Base-by-base conservation (phyloP, 2,113 vertebrate genomes). In the Theropithecus gelada region DNA sequence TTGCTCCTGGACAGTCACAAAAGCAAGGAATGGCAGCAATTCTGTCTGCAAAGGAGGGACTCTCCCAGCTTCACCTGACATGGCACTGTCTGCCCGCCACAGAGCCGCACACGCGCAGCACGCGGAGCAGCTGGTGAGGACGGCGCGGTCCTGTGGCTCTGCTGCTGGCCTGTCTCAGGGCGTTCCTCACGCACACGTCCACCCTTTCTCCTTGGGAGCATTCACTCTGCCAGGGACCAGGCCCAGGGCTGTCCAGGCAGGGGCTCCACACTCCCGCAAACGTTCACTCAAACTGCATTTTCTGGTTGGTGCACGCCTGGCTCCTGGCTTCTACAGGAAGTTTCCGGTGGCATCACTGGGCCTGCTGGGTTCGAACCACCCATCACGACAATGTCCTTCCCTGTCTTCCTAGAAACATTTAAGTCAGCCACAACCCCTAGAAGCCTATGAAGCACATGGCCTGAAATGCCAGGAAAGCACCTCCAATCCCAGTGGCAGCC, bases 71-170 rank as follows among this genome's bases (percentile, higher is more conserved):
- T 25, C 40, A 3, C 25, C 27, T 13, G 12, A 64, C 11, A 30
- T 2, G 5, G 61, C 61, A 64, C 61, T 13, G 27, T 12, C 61
- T 13, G 61, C 61, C 61, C 1, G 27, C 61, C 6, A 6, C 61
- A 64, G 61, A 64, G 27, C 61, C 5, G 3, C 61, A 64, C 61
- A 64, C 5, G 61, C 27, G 2, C 12, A 30, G 61, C 61, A 27
- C 2, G 27, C 6, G 12, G 61, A 2, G 25, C 5, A 12, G 61
- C 61, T 13, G 59, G 11, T 64, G 61, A 12, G 27, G 61, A 30
- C 2, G 2, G 27, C 0, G 5, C 0, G 5, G 16, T 38, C 20
- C 18, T 5, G 10, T 35, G 70, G 9, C 22, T 40, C 22, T 78
- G 66, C 35, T 1, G 61, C 43, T n/a, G 52, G 45, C 35, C 23